phyloP scores from a whole-genome alignment of 2,888 invertebrate species.

The Eucera pruinosa region DNA sequence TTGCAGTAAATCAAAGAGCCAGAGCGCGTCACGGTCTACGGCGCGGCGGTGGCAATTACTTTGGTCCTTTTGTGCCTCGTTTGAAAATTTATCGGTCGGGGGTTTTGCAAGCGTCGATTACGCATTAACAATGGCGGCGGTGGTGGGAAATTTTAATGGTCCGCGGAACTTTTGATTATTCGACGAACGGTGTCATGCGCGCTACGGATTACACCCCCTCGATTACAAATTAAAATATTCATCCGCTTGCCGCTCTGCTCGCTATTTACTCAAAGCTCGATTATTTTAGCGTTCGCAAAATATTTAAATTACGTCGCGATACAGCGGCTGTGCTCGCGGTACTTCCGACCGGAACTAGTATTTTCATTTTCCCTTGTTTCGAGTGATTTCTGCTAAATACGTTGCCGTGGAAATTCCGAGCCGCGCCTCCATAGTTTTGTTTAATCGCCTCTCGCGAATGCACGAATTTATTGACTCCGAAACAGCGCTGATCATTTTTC shows the following conservation, averaged over 20 bases:
- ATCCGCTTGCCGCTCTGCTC: background rate
- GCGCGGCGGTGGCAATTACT: slow-evolving; percentile 17
- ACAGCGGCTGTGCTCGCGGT: background rate
- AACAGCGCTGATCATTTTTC: background rate
- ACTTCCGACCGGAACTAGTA: too few species aligned
- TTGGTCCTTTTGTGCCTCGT: slow-evolving; percentile 6
- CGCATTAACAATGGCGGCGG: slow-evolving; percentile 23
- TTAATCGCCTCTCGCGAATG: background rate
- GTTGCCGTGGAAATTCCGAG: background rate
- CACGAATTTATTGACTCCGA: background rate
- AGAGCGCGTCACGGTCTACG: slow-evolving; percentile 18
- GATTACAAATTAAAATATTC: slow-evolving; percentile 25
- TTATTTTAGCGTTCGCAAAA: slow-evolving; percentile 14
- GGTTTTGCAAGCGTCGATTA: slow-evolving; percentile 17
- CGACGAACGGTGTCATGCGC: background rate
- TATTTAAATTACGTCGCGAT: background rate
- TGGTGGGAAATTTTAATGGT: background rate
- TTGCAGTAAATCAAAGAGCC: slow-evolving; percentile 37
- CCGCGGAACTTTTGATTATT: background rate
- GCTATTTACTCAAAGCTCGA: slow-evolving; percentile 1
- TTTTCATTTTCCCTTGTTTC: background rate
- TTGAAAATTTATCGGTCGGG: slow-evolving; percentile 33
- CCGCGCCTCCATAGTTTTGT: background rate
- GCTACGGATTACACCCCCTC: background rate
- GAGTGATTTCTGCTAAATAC: background rate